A percentile compares a stretch with the other conserved stretches of the same genome.
Evolutionary conservation across 2,113 vertebrate species (phyloP).

Genomic region (Rhadina sibilatrix): DNA sequence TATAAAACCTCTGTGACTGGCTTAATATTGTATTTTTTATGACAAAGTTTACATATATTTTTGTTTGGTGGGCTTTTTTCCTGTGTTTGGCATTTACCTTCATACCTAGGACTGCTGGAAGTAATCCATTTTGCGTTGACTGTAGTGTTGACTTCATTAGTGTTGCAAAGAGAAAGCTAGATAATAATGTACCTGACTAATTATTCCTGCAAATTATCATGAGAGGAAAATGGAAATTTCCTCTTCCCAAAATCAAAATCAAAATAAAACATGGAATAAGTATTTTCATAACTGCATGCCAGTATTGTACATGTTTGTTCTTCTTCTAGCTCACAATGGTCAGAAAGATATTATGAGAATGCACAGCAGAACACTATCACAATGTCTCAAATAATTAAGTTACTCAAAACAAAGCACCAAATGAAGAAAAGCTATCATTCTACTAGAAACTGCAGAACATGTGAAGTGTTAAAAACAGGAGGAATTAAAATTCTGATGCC

Average conservation of each 20-base stretch:
- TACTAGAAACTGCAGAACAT: background rate
- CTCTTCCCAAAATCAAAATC: background rate
- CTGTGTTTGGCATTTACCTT: background rate
- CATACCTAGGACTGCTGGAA: background rate
- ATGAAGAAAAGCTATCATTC: background rate
- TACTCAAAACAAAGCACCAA: background rate
- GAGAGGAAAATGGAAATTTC: background rate
- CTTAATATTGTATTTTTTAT: background rate
- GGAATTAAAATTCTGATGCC: constrained; percentile 5
- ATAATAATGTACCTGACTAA: background rate
- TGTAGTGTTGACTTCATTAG: background rate
- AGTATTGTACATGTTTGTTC: background rate
- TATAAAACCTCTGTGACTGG: background rate
- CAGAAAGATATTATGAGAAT: background rate
- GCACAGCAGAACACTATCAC: background rate
- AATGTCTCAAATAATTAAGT: background rate
- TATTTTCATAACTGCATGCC: background rate
- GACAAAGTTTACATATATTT: background rate
- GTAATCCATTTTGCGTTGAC: background rate
- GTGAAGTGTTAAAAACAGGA: background rate
- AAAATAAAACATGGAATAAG: background rate
- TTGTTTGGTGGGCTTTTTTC: background rate
- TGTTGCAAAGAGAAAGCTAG: background rate
- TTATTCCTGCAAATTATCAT: background rate
- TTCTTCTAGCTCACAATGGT: background rate